phyloP scores from a whole-genome alignment of 2,113 vertebrate genomes.

The Cinclus mexicanus region DNA sequence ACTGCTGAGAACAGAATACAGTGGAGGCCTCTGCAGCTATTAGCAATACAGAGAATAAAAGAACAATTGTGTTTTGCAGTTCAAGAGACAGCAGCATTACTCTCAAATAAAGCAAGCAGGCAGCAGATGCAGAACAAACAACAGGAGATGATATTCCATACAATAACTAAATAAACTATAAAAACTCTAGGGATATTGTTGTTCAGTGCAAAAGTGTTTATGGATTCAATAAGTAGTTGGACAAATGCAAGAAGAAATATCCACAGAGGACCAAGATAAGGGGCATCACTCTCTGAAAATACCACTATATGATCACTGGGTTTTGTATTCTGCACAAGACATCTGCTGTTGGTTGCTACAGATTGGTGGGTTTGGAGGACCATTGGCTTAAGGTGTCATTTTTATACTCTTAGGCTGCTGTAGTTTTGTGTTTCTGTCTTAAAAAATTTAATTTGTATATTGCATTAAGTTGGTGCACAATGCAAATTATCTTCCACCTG shows the following conservation, averaged over 20 bases:
- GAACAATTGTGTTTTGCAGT: not conserved
- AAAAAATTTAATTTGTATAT: not conserved
- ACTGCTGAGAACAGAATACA: not conserved
- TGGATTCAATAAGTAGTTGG: not conserved
- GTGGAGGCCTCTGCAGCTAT: not conserved
- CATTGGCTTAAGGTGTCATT: not conserved
- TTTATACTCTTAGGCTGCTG: not conserved
- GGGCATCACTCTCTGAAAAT: not conserved
- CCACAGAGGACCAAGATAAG: not conserved
- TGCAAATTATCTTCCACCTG: not conserved
- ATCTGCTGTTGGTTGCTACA: not conserved
- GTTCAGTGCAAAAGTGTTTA: not conserved
- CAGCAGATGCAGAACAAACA: not conserved
- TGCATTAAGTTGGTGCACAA: not conserved
- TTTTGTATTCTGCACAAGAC: not conserved
- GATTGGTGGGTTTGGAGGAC: not conserved
- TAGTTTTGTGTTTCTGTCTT: not conserved
- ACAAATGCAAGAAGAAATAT: not conserved
- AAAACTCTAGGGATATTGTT: not conserved
- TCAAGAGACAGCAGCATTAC: not conserved
- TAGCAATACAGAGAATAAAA: not conserved
- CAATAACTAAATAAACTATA: not conserved
- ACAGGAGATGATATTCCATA: not conserved
- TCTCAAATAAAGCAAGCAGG: not conserved
- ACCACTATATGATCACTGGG: not conserved